Conservation (phyloP, 1,140 invertebrate genomes). For the Subanguina moxae region DNA sequence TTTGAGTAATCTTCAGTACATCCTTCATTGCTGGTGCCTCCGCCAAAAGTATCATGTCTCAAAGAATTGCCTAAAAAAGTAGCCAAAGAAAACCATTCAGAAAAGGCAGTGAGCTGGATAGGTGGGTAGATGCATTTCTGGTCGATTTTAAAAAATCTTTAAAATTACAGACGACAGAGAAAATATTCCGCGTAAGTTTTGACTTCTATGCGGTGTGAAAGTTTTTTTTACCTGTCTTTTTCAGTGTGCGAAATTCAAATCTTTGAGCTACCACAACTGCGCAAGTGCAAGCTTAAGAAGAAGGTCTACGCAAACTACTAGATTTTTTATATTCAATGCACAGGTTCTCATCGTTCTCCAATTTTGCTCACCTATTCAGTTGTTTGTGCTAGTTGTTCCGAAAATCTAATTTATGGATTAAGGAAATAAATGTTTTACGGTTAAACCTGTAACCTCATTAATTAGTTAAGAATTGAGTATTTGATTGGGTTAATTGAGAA, state of each 20-base stretch:
- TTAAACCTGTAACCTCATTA: too few species aligned
- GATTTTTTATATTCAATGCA: too few species aligned
- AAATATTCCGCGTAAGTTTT: not conserved
- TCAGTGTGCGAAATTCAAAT: not conserved
- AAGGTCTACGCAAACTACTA: not conserved
- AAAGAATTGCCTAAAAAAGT: not conserved
- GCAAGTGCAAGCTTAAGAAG: not conserved
- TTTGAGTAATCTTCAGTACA: conserved; percentile 2
- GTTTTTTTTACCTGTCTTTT: not conserved
- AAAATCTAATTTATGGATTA: too few species aligned
- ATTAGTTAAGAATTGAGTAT: too few species aligned
- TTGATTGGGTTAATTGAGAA: too few species aligned
- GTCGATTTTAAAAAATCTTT: too few species aligned
- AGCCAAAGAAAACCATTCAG: not conserved
- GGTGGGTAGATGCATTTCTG: not conserved
- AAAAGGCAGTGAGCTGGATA: not conserved
- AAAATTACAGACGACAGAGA: not conserved
- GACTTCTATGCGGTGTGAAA: not conserved
- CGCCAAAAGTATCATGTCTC: not conserved
- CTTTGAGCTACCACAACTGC: conserved; percentile 1
- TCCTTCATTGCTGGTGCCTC: not conserved
- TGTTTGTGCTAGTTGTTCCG: too few species aligned
- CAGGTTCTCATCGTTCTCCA: too few species aligned
- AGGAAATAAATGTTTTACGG: too few species aligned
- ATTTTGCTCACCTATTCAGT: too few species aligned